Evolutionary conservation across 2,113 vertebrate genomes (phyloP), one percentile per base, ranked within the genome.

Genomic region (Pseudorasbora parva): DNA sequence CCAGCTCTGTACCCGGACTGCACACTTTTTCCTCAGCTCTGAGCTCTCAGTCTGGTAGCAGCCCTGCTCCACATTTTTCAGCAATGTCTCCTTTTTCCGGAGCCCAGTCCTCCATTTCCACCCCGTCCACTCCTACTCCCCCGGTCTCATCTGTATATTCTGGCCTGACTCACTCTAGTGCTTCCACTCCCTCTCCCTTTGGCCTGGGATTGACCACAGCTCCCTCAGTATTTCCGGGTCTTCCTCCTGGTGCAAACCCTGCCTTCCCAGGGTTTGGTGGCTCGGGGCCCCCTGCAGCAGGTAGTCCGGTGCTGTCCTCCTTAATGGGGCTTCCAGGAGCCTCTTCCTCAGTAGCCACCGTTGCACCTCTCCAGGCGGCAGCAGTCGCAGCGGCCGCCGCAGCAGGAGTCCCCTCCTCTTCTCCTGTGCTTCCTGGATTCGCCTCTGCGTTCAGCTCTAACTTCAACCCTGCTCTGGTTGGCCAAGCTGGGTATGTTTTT

Each of bases 361-460:
- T 96, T 83, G 93, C 96, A 23, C 96, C 96, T 0, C 93, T 97
- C 43, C 96, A 97, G 0, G 94, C 95, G 2, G 93, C 91, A 0
- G 91, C 87, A 0, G 93, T 85, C 0, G 94, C 94, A 0, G 94
- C 93, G 1, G 93, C 95, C 9, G 94, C 93, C 27, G 95, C 95
- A 11, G 90, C 91, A 0, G 93, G 93, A 9, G 91, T 93, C 15
- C 92, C 94, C 1, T 95, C 97, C 15, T 95, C 96, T 0, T 96
- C 96, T 2, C 96, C 97, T 0, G 97, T 98, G 85, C 94, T 98
- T 76, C 97, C 97, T 19, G 97, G 97, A 66, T 98, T 99, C 43
- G 97, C 97, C 6, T 99, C 98, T 3, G 96, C 97, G 2, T 99
- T 98, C 92, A 99, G 97, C 91, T 98, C 97, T 88, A 99, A 95